Conservation (phyloP, 2,888 invertebrate species). For the Mimumesa dahlbomi region DNA sequence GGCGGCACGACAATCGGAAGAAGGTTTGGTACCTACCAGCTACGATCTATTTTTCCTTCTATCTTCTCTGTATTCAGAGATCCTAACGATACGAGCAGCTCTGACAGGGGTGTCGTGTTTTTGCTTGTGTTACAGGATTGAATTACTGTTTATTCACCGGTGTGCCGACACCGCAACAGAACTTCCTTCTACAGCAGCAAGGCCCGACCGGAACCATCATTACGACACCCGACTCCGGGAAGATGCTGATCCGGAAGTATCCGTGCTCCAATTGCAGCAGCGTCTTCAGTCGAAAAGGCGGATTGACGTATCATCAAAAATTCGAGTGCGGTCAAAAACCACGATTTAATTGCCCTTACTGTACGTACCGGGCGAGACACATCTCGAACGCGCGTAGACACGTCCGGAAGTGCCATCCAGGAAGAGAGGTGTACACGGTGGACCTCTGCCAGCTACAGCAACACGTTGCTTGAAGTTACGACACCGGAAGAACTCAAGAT, state of each 20-base stretch:
- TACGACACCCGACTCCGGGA: background rate
- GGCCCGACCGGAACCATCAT: background rate
- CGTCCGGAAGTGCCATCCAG: constrained; percentile 67
- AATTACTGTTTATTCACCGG: constrained; percentile 39
- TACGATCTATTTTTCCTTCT: constrained; percentile 9
- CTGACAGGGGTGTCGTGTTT: constrained; percentile 49
- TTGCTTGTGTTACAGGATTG: constrained; percentile 60
- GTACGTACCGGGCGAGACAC: constrained; percentile 67
- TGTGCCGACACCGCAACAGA: constrained; percentile 9
- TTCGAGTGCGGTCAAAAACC: constrained; percentile 71
- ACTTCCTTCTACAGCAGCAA: constrained; percentile 14
- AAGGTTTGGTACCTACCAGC: constrained; percentile 40
- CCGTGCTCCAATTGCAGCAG: constrained; percentile 65
- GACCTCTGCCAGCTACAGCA: constrained; percentile 54
- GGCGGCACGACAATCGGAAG: constrained; percentile 25
- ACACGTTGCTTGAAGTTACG: constrained; percentile 28
- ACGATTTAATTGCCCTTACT: constrained; percentile 72
- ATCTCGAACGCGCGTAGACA: constrained; percentile 70
- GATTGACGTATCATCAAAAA: constrained; percentile 66
- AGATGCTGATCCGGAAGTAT: constrained; percentile 39
- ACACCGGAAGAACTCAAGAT: background rate
- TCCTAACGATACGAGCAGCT: constrained; percentile 18
- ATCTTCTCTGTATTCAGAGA: constrained; percentile 20
- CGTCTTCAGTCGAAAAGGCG: constrained; percentile 66
- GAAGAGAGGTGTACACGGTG: constrained; percentile 59